A percentile compares a stretch with the other conserved stretches of the same genome.
These are phyloP conservation scores for Erethizon dorsatum DNA, from an alignment of 2,797 vertebrate species.

Conservation along the genomic window DNA sequence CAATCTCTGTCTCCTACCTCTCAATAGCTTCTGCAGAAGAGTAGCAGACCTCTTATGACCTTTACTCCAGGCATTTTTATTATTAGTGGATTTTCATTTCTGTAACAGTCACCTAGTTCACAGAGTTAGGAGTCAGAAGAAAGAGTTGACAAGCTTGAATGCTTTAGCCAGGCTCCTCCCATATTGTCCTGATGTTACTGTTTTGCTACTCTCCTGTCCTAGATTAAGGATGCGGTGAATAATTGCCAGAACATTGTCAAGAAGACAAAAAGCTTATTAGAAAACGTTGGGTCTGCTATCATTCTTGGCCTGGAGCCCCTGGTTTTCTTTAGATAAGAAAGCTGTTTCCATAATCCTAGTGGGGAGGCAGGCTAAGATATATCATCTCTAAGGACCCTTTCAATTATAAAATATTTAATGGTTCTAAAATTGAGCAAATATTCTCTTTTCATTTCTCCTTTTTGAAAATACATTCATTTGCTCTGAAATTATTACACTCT, in stretches of 20 bases:
- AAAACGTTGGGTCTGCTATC: not conserved
- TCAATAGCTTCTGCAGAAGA: not conserved
- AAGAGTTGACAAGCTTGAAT: not conserved
- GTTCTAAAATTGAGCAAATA: slow-evolving; percentile 1
- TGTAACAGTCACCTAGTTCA: not conserved
- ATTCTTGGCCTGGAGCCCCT: not conserved
- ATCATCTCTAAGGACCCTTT: not conserved
- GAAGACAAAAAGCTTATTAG: not conserved
- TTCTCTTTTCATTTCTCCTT: not conserved
- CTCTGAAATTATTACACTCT: not conserved
- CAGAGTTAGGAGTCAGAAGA: not conserved
- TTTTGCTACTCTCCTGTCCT: not conserved
- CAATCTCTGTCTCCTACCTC: not conserved
- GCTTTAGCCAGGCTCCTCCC: not conserved
- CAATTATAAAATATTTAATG: not conserved
- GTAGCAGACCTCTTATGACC: not conserved
- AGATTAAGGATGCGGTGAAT: not conserved
- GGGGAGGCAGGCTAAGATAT: not conserved
- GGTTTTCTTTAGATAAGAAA: not conserved
- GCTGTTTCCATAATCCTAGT: not conserved
- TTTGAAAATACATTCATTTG: not conserved
- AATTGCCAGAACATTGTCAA: not conserved
- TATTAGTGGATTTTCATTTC: not conserved
- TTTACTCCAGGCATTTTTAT: not conserved
- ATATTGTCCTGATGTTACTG: not conserved